These are phyloP conservation scores for Didymodactylos carnosus DNA, from an alignment of 2,888 invertebrate genomes.

Conservation along the genomic window DNA sequence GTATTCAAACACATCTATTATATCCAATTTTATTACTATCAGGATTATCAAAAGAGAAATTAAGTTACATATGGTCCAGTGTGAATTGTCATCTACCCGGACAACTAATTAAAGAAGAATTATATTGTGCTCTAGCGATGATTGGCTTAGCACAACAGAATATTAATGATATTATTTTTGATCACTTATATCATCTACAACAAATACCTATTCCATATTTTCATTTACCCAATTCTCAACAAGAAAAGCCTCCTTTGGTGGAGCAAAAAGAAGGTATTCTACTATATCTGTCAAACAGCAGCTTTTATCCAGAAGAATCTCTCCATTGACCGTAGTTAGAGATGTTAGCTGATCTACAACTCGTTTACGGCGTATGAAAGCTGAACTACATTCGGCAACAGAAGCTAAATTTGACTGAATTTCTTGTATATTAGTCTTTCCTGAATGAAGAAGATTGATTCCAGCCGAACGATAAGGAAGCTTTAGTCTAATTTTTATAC, in stretches of 20 bases:
- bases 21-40: constrained; percentile 36
- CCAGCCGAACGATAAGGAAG: too few species aligned
- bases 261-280: too few species aligned
- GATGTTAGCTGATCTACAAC: too few species aligned
- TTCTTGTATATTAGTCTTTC: too few species aligned
- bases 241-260: neutral
- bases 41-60: constrained; percentile 31
- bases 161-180: neutral
- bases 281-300: too few species aligned
- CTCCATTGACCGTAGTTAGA: too few species aligned
- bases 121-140: constrained; percentile 36
- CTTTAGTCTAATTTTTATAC: too few species aligned
- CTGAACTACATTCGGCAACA: too few species aligned
- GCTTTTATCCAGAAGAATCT: too few species aligned
- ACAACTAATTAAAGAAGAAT: constrained; percentile 33
- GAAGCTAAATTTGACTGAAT: too few species aligned
- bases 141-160: constrained; percentile 39
- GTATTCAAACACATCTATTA: constrained; percentile 31
- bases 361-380: too few species aligned
- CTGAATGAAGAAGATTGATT: too few species aligned
- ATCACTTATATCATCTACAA: neutral
- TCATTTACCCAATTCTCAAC: neutral
- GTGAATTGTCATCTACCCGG: constrained; percentile 36
- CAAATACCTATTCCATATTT: neutral
- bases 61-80: constrained; percentile 37